Percentiles rank a stretch among this genome's conserved stretches.
Conservation (phyloP, 2,888 invertebrate species). For the Lordiphosa fenestrarum region DNA sequence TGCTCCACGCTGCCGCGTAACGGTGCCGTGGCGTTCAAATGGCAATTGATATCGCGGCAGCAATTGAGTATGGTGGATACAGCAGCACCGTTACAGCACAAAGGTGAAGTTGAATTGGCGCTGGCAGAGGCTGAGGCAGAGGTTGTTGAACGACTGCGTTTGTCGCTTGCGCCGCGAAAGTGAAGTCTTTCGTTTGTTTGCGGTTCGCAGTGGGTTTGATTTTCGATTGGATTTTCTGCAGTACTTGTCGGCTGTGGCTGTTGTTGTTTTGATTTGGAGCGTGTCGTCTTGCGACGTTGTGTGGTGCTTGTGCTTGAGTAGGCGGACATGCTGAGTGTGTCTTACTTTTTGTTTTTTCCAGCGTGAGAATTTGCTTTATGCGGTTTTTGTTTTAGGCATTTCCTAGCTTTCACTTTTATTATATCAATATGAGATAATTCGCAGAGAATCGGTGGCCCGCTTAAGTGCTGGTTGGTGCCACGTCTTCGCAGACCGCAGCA, state of each 20-base stretch:
- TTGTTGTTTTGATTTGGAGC: conserved; percentile 61
- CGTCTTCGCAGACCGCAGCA: conserved; percentile 43
- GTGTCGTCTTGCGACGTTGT: conserved; percentile 69
- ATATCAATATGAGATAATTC: conserved; percentile 23
- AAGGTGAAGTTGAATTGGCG: conserved; percentile 59
- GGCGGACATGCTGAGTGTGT: conserved; percentile 50
- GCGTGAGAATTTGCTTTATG: conserved; percentile 42
- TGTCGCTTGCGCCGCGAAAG: conserved; percentile 66
- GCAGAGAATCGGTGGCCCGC: not conserved
- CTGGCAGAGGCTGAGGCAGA: conserved; percentile 27
- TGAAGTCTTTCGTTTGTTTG: conserved; percentile 78
- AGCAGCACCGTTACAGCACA: conserved; percentile 67
- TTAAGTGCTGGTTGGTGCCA: conserved; percentile 8
- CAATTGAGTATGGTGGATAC: conserved; percentile 62
- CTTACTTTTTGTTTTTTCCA: conserved; percentile 24
- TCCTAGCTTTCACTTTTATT: conserved; percentile 46
- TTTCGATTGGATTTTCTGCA: conserved; percentile 51
- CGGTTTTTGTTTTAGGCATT: conserved; percentile 24
- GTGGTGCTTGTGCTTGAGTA: conserved; percentile 40
- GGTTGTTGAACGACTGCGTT: conserved; percentile 54
- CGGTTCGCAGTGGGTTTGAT: conserved; percentile 46
- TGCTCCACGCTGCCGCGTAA: conserved; percentile 55
- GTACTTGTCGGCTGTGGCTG: conserved; percentile 45
- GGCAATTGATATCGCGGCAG: conserved; percentile 75
- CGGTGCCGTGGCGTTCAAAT: conserved; percentile 60